Evolutionary conservation across 2,113 vertebrate species (phyloP), one percentile per base, ranked within the genome.

Genomic region (Corythaeola cristata): DNA sequence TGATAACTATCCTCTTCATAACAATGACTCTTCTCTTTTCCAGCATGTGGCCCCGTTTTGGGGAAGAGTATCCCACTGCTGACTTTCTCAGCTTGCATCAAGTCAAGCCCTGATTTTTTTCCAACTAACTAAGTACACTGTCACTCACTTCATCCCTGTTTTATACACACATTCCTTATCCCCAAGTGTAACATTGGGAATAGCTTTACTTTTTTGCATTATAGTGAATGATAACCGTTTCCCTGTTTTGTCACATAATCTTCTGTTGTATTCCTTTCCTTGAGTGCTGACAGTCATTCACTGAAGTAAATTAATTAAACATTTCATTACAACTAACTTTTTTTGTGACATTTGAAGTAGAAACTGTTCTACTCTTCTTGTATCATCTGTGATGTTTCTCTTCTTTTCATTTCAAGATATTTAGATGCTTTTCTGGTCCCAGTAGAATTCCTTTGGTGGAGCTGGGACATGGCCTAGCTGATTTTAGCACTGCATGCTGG

Each of bases 81-180:
- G 56, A 30, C 32, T 62, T 49, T 12, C 26, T 78, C 50, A 68
- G 71, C 6, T 78, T 71, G 37, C 9, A 7, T 13, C 14, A 12
- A 41, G 17, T 71, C 50, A 75, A 63, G 33, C 23, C 11, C 44
- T 82, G 13, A 69, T 77, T 20, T 83, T 87, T 77, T 60, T 23
- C 47, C 47, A 66, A 6, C 45, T 37, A 39, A 0, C 15, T 67
- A 37, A 9, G 35, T 37, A 12, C 9, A 22, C 0, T 18, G 21
- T n/a, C 30, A 64, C 23, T 79, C 66, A 30, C 6, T 64, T 93
- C 44, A 88, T 83, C 21, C 16, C 18, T 67, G 8, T 28, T 80
- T 62, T 56, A 50, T n/a, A 64, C 28, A 59, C 45, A 21, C 7
- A 2, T 60, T 81, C 39, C 35, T 56, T 63, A 68, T 50, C 5